Percentiles rank a stretch among this genome's conserved stretches.
Evolutionary conservation across 1,140 invertebrate species (phyloP).

Genomic region (Ostrea denselamellosa): DNA sequence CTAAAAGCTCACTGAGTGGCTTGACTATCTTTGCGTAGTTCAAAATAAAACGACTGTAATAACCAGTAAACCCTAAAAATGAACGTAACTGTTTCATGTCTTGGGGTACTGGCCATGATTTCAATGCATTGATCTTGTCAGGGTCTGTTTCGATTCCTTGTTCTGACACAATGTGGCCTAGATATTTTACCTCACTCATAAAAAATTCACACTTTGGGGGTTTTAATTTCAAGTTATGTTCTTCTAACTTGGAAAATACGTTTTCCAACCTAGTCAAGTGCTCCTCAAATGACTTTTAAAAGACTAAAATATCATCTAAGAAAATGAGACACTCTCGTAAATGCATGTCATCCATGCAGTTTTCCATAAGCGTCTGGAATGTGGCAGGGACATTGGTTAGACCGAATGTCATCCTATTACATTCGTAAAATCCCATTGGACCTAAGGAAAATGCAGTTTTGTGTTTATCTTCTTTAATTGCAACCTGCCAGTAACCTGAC

Average conservation of each 20-base stretch:
- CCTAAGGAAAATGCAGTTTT: conserved; percentile 25
- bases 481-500: conserved; percentile 34
- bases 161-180: conserved; percentile 38
- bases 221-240: conserved; percentile 49
- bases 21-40: conserved; percentile 46
- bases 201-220: conserved; percentile 57
- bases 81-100: conserved; percentile 32
- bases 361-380: conserved; percentile 48
- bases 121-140: conserved; percentile 34
- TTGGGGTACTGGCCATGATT: conserved; percentile 39
- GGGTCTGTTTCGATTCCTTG: conserved; percentile 40
- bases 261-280: conserved; percentile 53
- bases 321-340: conserved; percentile 25
- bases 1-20: conserved; percentile 35
- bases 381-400: conserved; percentile 33
- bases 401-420: conserved; percentile 37
- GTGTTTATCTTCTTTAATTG: not conserved
- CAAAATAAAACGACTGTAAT: conserved; percentile 41
- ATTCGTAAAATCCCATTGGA: conserved; percentile 32
- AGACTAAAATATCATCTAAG: conserved; percentile 37
- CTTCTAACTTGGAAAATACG: conserved; percentile 51
- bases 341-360: conserved; percentile 43
- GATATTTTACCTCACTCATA: not conserved
- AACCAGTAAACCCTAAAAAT: conserved; percentile 20
- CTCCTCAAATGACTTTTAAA: conserved; percentile 50